Percentiles rank a stretch among this genome's conserved stretches.
Conservation (phyloP, 2,888 invertebrate genomes). For the Doris montereyensis region DNA sequence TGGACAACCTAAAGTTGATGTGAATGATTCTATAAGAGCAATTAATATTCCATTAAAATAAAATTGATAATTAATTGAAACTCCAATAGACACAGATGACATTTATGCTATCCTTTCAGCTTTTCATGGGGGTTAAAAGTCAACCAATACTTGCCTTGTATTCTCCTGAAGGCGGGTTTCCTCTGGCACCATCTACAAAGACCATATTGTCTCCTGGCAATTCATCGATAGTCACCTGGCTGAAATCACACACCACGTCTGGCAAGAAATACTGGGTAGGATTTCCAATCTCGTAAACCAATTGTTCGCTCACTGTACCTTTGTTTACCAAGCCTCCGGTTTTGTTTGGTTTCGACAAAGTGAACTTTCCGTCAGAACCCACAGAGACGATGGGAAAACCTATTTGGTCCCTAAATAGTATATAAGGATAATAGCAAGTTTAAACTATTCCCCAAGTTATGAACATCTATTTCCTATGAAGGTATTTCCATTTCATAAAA, state of each 20-base stretch:
- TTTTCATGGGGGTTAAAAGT: no score
- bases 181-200: conserved; percentile 73
- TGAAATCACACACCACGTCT: conserved; percentile 75
- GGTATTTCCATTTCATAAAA: no score
- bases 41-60: no score
- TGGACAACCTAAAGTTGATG: no score
- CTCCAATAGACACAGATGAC: no score
- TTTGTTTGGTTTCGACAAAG: conserved; percentile 73
- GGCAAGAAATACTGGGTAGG: conserved; percentile 74
- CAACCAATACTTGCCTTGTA: conserved; percentile 70
- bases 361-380: conserved; percentile 70
- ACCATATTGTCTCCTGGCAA: conserved; percentile 65
- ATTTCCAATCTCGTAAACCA: conserved; percentile 75
- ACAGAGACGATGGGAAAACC: conserved; percentile 75
- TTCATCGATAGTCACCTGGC: conserved; percentile 68
- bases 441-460: no score
- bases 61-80: no score
- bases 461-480: no score
- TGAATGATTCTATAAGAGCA: no score
- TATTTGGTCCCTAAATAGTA: conserved; percentile 69
- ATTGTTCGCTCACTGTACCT: conserved; percentile 74
- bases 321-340: conserved; percentile 74
- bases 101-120: no score
- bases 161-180: conserved; percentile 71
- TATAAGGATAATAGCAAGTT: neutral